These are phyloP conservation scores for Lingula anatina DNA, from an alignment of 2,888 invertebrate species.

Conservation along the genomic window DNA sequence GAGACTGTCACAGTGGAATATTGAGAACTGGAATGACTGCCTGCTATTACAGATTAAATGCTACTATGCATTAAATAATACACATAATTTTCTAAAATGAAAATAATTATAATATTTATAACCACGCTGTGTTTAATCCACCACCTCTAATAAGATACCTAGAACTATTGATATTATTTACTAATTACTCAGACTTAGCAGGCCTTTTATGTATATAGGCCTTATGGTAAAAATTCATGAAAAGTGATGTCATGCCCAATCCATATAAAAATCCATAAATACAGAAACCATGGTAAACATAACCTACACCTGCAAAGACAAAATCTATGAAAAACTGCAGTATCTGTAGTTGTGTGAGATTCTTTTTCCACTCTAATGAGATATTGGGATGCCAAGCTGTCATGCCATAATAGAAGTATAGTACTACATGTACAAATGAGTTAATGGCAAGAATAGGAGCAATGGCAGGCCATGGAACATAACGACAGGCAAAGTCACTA, in stretches of 20 bases:
- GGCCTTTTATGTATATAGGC: constrained; percentile 24
- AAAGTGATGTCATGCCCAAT: constrained; percentile 37
- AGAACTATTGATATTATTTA: too few relatives aligned
- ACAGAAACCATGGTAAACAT: constrained; percentile 43
- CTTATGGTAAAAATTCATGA: constrained; percentile 41
- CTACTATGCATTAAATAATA: too few relatives aligned
- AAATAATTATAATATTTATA: too few relatives aligned
- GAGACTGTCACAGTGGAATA: too few relatives aligned
- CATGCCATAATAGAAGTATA: constrained; percentile 45
- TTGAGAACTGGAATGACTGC: too few relatives aligned
- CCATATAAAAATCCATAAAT: constrained; percentile 46
- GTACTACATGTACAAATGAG: constrained; percentile 40
- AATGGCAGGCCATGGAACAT: constrained; percentile 41
- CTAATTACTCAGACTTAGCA: too few relatives aligned
- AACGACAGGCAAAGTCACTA: constrained; percentile 29
- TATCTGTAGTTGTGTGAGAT: constrained; percentile 45
- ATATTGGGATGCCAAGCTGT: constrained; percentile 27
- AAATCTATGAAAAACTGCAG: constrained; percentile 39
- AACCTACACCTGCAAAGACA: constrained; percentile 31
- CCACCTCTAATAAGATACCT: too few relatives aligned
- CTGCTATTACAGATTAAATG: too few relatives aligned
- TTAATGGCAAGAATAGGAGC: constrained; percentile 37
- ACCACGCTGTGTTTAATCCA: too few relatives aligned
- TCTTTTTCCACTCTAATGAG: constrained; percentile 40
- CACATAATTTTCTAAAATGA: too few relatives aligned